These are phyloP conservation scores for Penaeus indicus DNA, from an alignment of 1,140 invertebrate species.

Conservation along the genomic window DNA sequence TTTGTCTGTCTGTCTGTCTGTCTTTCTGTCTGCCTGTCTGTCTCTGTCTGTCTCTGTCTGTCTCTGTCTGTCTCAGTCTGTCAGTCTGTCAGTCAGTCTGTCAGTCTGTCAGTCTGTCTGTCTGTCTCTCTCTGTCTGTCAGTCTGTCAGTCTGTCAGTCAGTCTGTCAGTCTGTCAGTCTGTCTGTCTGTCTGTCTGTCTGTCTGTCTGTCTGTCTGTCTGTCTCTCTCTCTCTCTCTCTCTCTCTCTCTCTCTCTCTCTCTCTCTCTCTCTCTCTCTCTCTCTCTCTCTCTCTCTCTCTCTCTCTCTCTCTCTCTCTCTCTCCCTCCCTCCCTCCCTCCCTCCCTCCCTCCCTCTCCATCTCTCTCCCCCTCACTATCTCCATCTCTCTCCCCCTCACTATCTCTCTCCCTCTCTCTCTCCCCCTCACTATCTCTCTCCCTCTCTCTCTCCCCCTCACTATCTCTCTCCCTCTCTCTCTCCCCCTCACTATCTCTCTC, in stretches of 20 bases:
- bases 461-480: neutral
- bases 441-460: neutral
- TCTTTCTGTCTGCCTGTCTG: no score
- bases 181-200: no score
- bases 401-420: neutral
- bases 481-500: neutral
- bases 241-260: neutral
- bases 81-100: neutral
- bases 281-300: neutral
- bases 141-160: no score
- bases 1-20: no score
- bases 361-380: no score
- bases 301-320: constrained; percentile 7
- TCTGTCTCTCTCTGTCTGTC: neutral
- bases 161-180: no score
- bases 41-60: no score
- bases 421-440: neutral
- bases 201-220: no score
- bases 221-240: no score
- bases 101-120: neutral
- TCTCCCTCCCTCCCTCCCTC: neutral
- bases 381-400: no score
- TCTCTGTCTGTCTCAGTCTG: neutral
- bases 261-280: constrained; percentile 10
- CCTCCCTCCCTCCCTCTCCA: no score